A percentile compares a stretch with the other conserved stretches of the same genome.
Evolutionary conservation across 2,888 invertebrate species (phyloP).

Genomic region (Aspidiotus destructor): DNA sequence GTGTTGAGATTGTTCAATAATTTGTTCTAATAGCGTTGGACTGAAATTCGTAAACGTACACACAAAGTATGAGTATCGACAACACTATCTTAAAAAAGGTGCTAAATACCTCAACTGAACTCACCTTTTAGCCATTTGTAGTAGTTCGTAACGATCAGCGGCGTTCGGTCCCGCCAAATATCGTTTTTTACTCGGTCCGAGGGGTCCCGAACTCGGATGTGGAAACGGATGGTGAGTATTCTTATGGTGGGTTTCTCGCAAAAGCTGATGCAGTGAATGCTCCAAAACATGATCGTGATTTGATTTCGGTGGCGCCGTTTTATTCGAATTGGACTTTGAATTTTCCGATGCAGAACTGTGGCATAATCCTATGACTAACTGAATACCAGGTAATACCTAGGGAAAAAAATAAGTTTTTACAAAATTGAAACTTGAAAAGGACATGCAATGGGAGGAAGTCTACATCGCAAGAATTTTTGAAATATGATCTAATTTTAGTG

Average conservation of each 20-base stretch:
- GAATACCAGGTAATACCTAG: conserved; percentile 82
- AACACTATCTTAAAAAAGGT: neutral
- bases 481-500: too few relatives aligned
- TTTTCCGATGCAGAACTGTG: conserved; percentile 64
- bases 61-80: neutral
- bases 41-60: conserved; percentile 41
- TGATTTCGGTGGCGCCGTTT: conserved; percentile 42
- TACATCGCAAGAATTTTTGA: too few relatives aligned
- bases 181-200: conserved; percentile 84
- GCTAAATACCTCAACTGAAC: neutral
- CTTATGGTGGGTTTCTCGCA: conserved; percentile 83
- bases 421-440: neutral
- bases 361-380: conserved; percentile 80
- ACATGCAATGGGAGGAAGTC: too few relatives aligned
- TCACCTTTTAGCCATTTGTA: conserved; percentile 74
- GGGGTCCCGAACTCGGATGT: conserved; percentile 85
- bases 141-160: conserved; percentile 71
- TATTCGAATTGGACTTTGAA: conserved; percentile 38
- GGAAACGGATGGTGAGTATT: conserved; percentile 91
- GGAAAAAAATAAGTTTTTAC: conserved; percentile 38
- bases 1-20: conserved; percentile 91
- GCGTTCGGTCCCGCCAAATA: conserved; percentile 87
- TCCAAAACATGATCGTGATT: conserved; percentile 96
- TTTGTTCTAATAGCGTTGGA: conserved; percentile 87
- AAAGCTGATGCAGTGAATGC: conserved; percentile 86